Base-by-base conservation (phyloP, 2,113 vertebrate species). In the Sapajus apella region DNA sequence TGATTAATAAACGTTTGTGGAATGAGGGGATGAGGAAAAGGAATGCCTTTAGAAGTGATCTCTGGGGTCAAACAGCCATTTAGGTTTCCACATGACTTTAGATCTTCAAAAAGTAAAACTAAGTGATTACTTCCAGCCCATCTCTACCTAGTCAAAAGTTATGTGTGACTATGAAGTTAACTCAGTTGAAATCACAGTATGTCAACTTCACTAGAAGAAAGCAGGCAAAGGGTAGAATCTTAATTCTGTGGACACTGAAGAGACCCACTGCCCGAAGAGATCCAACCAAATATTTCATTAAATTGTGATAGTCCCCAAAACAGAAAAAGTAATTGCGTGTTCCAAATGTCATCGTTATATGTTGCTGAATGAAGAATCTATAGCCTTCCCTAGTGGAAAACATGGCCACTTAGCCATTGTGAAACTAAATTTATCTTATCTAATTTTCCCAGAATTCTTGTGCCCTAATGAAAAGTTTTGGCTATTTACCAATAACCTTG, bases 331-430 rank as follows among this genome's bases (percentile, higher is more conserved):
- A 91, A 90, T 37, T 37, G 64, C 6, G 3, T 23, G 50, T 75
- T 93, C 61, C 61, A 77, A 87, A 58, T 13, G 13, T 73, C 76
- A 50, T 32, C 43, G 52, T 64, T 32, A 85, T 37, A 43, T 76
- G 14, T 75, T 56, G 40, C 20, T 52, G 43, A 32, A 58, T 25
- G 20, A 87, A 56, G 56, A 37, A 52, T 55, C 37, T 17, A 50
- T 14, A 82, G 17, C 25, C 45, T 82, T 93, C 18, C 45, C 50
- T 76, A 87, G 37, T 47, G 18, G 64, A 92, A 91, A 73, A 73
- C 0, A n/a, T 0, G 11, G 32, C 30, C 37, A 12, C 2, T 43
- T 56, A 52, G 72, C 64, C 20, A 37, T 4, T 32, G 52, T 8
- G 45, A 77, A 85, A 20, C 35, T 70, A 35, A 64, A 40, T 81